These are phyloP conservation scores for Pangasius djambal DNA, from an alignment of 2,797 vertebrate species.

Conservation along the genomic window DNA sequence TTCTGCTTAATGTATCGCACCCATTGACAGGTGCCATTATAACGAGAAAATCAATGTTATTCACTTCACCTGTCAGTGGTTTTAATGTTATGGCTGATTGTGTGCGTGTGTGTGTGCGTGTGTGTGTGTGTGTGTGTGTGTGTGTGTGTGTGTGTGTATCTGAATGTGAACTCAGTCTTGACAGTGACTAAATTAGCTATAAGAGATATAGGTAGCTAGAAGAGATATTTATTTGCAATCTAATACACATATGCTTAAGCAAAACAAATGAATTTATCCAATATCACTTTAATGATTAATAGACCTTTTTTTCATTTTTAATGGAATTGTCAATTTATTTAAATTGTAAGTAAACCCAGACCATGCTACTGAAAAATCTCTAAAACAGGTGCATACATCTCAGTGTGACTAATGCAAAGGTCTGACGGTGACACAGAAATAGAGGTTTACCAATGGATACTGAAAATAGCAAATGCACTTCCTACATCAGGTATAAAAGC, in stretches of 20 bases:
- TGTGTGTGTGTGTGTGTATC: too few relatives aligned
- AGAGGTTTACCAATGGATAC: background rate
- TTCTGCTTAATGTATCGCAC: too few relatives aligned
- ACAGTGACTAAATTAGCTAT: too few relatives aligned
- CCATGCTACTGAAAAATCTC: too few relatives aligned
- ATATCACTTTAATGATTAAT: background rate
- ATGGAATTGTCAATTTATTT: background rate
- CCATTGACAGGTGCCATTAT: too few relatives aligned
- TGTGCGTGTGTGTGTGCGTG: too few relatives aligned
- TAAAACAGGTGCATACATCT: background rate
- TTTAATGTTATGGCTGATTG: too few relatives aligned
- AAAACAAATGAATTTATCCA: background rate
- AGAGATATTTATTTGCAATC: background rate
- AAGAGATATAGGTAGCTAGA: too few relatives aligned
- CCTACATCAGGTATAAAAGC: background rate
- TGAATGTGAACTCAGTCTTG: too few relatives aligned
- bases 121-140: too few relatives aligned
- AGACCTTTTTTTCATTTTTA: background rate
- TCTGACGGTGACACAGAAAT: background rate
- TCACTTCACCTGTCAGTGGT: too few relatives aligned
- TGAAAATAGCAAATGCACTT: background rate
- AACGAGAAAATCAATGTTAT: too few relatives aligned
- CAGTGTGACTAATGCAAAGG: background rate
- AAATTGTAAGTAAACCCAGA: background rate
- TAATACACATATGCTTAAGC: background rate